Percentiles rank a stretch among this genome's conserved stretches.
These are phyloP conservation scores for Trichechus manatus DNA, from an alignment of 2,113 vertebrate species.

Conservation along the genomic window DNA sequence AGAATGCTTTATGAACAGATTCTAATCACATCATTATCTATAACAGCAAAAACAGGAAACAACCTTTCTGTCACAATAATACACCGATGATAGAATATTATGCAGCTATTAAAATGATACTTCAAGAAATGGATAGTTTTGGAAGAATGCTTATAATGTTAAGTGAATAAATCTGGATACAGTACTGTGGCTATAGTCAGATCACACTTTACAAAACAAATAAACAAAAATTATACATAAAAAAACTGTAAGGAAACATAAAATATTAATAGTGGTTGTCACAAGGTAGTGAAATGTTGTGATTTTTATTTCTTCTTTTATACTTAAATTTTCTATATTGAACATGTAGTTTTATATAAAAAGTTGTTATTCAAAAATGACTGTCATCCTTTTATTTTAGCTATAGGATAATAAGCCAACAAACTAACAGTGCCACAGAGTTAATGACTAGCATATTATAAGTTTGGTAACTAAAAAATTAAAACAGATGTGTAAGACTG, in stretches of 20 bases:
- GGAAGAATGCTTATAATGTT: slow-evolving; percentile 4
- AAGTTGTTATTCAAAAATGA: slow-evolving; percentile 5
- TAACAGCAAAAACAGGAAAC: slow-evolving; percentile 9
- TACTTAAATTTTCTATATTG: slow-evolving; percentile 19
- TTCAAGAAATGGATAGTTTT: slow-evolving; percentile 34
- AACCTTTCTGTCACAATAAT: slow-evolving; percentile 3
- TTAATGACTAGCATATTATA: slow-evolving; percentile 34
- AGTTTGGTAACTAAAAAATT: slow-evolving; percentile 34
- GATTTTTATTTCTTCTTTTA: slow-evolving; percentile 36
- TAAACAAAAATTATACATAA: slow-evolving; percentile 13
- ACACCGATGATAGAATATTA: background rate
- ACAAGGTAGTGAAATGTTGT: slow-evolving; percentile 1
- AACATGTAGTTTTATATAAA: background rate
- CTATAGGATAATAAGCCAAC: background rate
- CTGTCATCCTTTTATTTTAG: slow-evolving; percentile 41
- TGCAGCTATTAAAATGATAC: slow-evolving; percentile 32
- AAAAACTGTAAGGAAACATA: slow-evolving; percentile 6
- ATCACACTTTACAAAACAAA: slow-evolving; percentile 24
- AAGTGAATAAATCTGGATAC: background rate
- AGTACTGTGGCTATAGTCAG: slow-evolving; percentile 9
- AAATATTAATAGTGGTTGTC: slow-evolving; percentile 15
- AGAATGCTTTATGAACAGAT: slow-evolving; percentile 47
- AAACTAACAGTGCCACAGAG: slow-evolving; percentile 41
- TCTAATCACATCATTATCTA: slow-evolving; percentile 16
- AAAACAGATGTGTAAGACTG: background rate